Percentiles rank a stretch among this genome's conserved stretches.
Evolutionary conservation across 2,113 vertebrate genomes (phyloP).

Genomic region (Alethe castanea): DNA sequence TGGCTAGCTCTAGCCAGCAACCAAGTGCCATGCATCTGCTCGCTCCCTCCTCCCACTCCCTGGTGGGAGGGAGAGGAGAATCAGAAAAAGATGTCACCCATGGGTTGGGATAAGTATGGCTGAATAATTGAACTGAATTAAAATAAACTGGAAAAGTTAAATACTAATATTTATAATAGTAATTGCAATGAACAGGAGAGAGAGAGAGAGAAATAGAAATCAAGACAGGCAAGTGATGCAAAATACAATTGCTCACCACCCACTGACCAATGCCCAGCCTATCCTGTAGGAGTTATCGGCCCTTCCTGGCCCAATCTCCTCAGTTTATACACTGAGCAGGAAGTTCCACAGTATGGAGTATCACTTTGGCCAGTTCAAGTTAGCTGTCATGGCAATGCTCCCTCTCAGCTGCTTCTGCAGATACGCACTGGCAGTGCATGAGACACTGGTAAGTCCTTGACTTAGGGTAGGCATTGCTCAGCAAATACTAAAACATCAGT

Average conservation of each 20-base stretch:
- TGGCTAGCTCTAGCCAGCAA: neutral
- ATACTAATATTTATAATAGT: no score
- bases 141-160: neutral
- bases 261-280: neutral
- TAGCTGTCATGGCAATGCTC: neutral
- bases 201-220: neutral
- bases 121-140: neutral
- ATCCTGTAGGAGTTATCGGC: neutral
- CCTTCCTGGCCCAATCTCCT: neutral
- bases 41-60: rapidly evolving
- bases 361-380: neutral
- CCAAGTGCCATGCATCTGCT: neutral
- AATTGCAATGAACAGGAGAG: neutral
- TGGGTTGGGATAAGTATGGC: neutral
- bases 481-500: neutral
- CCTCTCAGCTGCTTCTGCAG: neutral
- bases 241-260: neutral
- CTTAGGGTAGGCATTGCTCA: neutral
- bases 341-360: neutral
- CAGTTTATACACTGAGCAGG: neutral
- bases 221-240: no score
- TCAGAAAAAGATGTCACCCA: neutral
- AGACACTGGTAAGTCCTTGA: neutral
- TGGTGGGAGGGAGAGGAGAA: neutral
- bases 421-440: neutral